Conservation (phyloP, 1,140 invertebrate species). For the Apis florea region DNA sequence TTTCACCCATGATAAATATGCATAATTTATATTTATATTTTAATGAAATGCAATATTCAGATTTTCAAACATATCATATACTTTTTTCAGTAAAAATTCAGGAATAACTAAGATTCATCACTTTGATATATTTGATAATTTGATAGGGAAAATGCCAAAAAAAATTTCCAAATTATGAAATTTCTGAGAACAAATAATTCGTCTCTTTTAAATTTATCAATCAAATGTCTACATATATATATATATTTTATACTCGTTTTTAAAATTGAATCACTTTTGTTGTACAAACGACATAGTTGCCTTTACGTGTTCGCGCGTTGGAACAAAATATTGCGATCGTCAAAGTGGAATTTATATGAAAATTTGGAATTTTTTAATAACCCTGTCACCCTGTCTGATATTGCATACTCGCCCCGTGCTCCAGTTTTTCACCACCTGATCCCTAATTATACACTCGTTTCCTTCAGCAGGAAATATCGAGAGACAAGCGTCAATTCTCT, state of each 20-base stretch:
- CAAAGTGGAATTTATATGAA: neutral
- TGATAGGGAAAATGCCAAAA: too few species aligned
- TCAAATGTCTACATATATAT: neutral
- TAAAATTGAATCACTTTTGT: neutral
- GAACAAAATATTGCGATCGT: neutral
- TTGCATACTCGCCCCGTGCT: neutral
- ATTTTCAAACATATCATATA: too few species aligned
- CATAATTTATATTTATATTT: too few species aligned
- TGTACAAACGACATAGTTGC: neutral
- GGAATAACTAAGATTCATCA: too few species aligned
- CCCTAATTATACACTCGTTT: neutral
- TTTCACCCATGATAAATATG: too few species aligned
- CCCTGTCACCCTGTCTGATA: neutral
- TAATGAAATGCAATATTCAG: too few species aligned
- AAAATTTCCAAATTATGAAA: too few species aligned
- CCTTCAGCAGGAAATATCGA: neutral
- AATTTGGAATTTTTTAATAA: neutral
- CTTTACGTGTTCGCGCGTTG: too few species aligned
- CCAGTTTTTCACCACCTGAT: neutral
- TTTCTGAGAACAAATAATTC: neutral
- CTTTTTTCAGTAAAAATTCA: too few species aligned
- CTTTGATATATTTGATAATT: too few species aligned
- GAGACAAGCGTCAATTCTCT: conserved; percentile 5
- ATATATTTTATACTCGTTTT: neutral
- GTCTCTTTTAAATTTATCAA: neutral